Conservation (phyloP, 1,140 invertebrate genomes). For the Drosophila bocki region DNA sequence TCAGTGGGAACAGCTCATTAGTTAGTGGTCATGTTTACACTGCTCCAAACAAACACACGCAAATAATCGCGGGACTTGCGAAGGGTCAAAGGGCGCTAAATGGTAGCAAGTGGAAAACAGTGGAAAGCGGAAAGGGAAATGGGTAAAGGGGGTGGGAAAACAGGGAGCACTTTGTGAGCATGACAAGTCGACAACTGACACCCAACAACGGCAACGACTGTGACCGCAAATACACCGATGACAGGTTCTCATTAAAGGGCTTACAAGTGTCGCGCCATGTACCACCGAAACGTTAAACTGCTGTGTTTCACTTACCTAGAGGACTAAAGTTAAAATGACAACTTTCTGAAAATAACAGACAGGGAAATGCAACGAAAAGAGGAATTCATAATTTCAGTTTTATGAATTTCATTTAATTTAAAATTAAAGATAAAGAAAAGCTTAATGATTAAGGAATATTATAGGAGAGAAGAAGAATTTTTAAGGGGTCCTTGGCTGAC, state of each 20-base stretch:
- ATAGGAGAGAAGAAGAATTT: too few species aligned
- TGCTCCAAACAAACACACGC: conserved; percentile 7
- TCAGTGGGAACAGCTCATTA: conserved; percentile 23
- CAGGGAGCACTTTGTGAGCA: conserved; percentile 20
- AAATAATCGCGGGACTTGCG: neutral
- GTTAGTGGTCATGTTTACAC: conserved; percentile 45
- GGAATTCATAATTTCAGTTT: neutral
- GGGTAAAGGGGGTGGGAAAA: neutral
- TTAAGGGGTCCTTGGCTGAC: too few species aligned
- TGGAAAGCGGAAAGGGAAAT: neutral
- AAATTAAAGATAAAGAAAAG: too few species aligned
- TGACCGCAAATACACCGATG: conserved; percentile 47
- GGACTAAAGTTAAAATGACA: neutral
- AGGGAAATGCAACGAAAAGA: neutral
- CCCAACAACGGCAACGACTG: conserved; percentile 3
- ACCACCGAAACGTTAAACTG: conserved; percentile 20
- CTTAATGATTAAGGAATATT: too few species aligned
- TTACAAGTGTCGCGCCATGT: conserved; percentile 41
- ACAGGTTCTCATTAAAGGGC: conserved; percentile 46
- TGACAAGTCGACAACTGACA: conserved; percentile 16
- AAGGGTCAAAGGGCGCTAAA: conserved; percentile 18
- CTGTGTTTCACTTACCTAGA: conserved; percentile 4
- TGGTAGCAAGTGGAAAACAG: conserved; percentile 1
- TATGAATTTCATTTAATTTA: too few species aligned
- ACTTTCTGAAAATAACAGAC: neutral